These are phyloP conservation scores for Prunella strophiata DNA, from an alignment of 2,797 vertebrate genomes.

Conservation along the genomic window DNA sequence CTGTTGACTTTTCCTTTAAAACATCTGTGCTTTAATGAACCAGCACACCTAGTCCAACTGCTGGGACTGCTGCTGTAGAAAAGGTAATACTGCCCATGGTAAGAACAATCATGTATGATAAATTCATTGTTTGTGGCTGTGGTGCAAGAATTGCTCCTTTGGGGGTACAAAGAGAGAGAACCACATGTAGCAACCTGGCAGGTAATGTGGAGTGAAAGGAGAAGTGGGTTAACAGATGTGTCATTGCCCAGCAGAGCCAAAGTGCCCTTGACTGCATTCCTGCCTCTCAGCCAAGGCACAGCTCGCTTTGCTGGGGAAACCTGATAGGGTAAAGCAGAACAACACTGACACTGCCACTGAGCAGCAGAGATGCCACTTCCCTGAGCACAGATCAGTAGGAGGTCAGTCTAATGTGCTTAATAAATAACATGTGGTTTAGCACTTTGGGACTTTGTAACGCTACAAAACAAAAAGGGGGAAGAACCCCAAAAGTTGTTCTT, in stretches of 20 bases:
- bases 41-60: slow-evolving; percentile 1
- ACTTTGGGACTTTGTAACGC: neutral
- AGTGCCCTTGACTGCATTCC: neutral
- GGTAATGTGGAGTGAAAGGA: neutral
- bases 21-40: neutral
- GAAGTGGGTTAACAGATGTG: neutral
- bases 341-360: neutral
- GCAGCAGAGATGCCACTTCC: neutral
- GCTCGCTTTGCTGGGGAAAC: neutral
- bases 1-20: slow-evolving; percentile 29
- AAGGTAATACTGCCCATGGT: neutral
- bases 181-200: neutral
- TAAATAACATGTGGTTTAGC: neutral
- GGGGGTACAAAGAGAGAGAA: neutral
- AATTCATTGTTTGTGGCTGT: neutral
- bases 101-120: neutral
- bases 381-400: no score
- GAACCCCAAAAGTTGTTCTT: neutral
- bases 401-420: neutral
- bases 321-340: neutral
- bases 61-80: slow-evolving; percentile 23
- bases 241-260: neutral
- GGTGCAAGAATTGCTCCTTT: neutral
- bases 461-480: neutral
- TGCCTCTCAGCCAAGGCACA: neutral